These are phyloP conservation scores for Drosophila percnosoma DNA, from an alignment of 2,888 invertebrate genomes.

Conservation along the genomic window DNA sequence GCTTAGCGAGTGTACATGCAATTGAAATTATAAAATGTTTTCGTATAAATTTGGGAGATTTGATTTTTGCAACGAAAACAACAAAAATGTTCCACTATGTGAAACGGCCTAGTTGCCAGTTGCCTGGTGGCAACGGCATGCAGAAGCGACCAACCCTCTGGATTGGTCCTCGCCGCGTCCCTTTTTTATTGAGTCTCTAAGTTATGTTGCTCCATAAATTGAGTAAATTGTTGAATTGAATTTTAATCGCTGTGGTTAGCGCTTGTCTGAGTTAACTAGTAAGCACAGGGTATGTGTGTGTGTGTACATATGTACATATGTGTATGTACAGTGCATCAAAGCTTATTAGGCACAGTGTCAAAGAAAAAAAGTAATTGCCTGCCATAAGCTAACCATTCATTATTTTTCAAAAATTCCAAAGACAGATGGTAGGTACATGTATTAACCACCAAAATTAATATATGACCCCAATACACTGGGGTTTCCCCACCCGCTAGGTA, in stretches of 20 bases:
- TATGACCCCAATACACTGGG: too few relatives aligned
- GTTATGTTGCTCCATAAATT: conserved; percentile 74
- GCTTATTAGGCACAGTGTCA: too few relatives aligned
- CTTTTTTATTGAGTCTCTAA: conserved; percentile 66
- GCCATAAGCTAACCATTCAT: too few relatives aligned
- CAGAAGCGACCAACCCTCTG: not conserved
- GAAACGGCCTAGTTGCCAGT: not conserved
- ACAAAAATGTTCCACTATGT: not conserved
- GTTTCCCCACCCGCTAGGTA: too few relatives aligned
- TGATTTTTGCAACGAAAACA: not conserved
- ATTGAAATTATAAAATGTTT: too few relatives aligned
- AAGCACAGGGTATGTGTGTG: not conserved
- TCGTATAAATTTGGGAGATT: not conserved
- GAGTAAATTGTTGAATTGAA: conserved; percentile 70
- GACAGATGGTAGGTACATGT: too few relatives aligned
- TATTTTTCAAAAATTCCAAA: too few relatives aligned
- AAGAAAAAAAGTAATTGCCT: too few relatives aligned
- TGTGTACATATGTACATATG: too few relatives aligned
- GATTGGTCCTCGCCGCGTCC: not conserved
- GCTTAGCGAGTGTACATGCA: not conserved
- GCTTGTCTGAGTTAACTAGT: conserved; percentile 35
- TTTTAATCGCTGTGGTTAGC: conserved; percentile 69
- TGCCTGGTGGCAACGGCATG: conserved; percentile 14
- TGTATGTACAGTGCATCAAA: too few relatives aligned
- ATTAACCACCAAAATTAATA: too few relatives aligned